phyloP scores from a whole-genome alignment of 2,113 vertebrate species.

The Stegastes partitus region DNA sequence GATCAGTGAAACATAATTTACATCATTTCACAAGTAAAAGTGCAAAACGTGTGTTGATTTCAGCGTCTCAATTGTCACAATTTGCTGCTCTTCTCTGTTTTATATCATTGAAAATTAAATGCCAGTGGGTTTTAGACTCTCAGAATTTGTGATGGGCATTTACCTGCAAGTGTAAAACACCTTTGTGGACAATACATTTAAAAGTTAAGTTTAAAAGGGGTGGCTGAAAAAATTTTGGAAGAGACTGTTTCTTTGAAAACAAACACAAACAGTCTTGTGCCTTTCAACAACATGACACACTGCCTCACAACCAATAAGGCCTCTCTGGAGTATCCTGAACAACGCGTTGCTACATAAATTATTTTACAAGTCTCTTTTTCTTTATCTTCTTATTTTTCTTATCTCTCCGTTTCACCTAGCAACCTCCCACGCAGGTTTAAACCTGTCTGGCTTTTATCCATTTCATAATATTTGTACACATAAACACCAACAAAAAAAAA shows the following conservation, averaged over 20 bases:
- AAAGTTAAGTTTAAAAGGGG: too few species aligned
- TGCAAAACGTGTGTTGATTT: neutral
- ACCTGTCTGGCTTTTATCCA: neutral
- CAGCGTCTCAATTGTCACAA: neutral
- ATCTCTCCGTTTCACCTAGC: slow-evolving; percentile 29
- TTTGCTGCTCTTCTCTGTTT: neutral
- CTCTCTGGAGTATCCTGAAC: neutral
- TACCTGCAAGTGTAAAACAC: too few species aligned
- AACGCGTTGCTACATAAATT: neutral
- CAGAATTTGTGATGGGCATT: neutral
- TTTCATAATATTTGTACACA: slow-evolving; percentile 22
- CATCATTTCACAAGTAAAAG: neutral
- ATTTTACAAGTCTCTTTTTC: slow-evolving; percentile 10
- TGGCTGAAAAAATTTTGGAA: too few species aligned
- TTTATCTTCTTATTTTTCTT: slow-evolving; percentile 9
- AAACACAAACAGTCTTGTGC: neutral
- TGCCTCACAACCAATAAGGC: neutral
- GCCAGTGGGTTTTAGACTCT: neutral
- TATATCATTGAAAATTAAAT: neutral
- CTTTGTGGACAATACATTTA: too few species aligned
- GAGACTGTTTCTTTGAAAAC: slow-evolving; percentile 2
- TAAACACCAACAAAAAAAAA: slow-evolving; percentile 31
- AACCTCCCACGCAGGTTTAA: slow-evolving; percentile 35
- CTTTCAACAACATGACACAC: neutral
- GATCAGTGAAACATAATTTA: neutral